Percentiles rank a stretch among this genome's conserved stretches.
Evolutionary conservation across 2,113 vertebrate genomes (phyloP).

Genomic region (Ploceus nigricollis): DNA sequence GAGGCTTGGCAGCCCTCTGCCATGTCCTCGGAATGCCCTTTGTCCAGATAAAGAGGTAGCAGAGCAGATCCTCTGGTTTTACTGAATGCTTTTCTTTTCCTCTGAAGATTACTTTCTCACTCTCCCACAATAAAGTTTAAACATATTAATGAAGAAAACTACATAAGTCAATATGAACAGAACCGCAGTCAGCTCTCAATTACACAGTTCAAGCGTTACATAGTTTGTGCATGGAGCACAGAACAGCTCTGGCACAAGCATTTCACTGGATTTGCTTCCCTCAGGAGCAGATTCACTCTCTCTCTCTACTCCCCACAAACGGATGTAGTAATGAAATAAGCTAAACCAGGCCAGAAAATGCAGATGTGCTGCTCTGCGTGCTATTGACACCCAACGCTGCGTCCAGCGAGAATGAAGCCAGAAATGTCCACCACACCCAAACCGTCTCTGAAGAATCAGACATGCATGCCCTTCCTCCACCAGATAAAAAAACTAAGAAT

Average conservation of each 20-base stretch:
- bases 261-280: constrained; percentile 39
- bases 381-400: not conserved
- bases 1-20: not conserved
- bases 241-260: not conserved
- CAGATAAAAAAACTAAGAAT: not conserved
- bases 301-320: not conserved
- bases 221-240: not conserved
- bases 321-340: constrained; percentile 52
- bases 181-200: not conserved
- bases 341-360: constrained; percentile 32
- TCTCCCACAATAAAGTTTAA: not conserved
- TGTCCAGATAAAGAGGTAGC: not conserved
- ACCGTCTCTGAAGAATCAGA: not conserved
- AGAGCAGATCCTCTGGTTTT: not conserved
- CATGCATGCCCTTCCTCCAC: not conserved
- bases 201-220: not conserved
- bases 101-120: not conserved
- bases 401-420: constrained; percentile 1
- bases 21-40: not conserved
- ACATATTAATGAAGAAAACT: not conserved
- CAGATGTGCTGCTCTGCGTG: constrained; percentile 49
- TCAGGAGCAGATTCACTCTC: constrained; percentile 37
- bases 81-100: not conserved
- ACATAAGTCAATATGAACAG: not conserved
- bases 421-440: constrained; percentile 18